Percentiles rank a stretch among this genome's conserved stretches.
These are phyloP conservation scores for Vandiemenella viatica DNA, from an alignment of 2,888 invertebrate species.

Conservation along the genomic window DNA sequence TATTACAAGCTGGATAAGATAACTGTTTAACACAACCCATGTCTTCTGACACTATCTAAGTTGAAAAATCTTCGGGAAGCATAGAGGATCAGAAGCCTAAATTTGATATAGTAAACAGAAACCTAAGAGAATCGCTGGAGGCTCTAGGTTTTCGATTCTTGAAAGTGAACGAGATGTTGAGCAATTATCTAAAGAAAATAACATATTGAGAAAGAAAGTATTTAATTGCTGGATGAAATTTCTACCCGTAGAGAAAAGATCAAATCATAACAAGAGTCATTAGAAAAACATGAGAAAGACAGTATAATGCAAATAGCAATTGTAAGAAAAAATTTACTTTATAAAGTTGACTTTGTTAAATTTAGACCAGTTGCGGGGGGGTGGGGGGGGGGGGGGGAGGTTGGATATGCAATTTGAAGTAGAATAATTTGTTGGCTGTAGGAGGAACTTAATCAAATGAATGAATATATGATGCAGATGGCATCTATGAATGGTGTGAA, in stretches of 20 bases:
- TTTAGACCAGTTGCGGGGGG: background rate
- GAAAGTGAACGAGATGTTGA: slow-evolving; percentile 11
- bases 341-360: background rate
- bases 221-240: background rate
- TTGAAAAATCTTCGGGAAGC: background rate
- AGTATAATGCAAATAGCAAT: slow-evolving; percentile 4
- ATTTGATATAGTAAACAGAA: slow-evolving; percentile 8
- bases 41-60: background rate
- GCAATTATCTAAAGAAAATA: slow-evolving; percentile 3
- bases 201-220: slow-evolving; percentile 1
- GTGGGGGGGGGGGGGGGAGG: background rate
- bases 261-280: background rate
- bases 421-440: background rate
- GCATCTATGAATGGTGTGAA: background rate
- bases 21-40: slow-evolving; percentile 5
- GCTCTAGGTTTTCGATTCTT: slow-evolving; percentile 10
- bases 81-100: slow-evolving; percentile 9
- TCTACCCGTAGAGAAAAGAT: background rate
- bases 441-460: slow-evolving; percentile 3
- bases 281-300: slow-evolving; percentile 6
- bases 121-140: slow-evolving; percentile 9
- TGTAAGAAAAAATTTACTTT: background rate
- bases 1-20: slow-evolving; percentile 9
- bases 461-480: background rate
- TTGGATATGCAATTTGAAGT: background rate